These are phyloP conservation scores for Spondyliosoma cantharus DNA, from an alignment of 2,797 vertebrate species.

Conservation along the genomic window DNA sequence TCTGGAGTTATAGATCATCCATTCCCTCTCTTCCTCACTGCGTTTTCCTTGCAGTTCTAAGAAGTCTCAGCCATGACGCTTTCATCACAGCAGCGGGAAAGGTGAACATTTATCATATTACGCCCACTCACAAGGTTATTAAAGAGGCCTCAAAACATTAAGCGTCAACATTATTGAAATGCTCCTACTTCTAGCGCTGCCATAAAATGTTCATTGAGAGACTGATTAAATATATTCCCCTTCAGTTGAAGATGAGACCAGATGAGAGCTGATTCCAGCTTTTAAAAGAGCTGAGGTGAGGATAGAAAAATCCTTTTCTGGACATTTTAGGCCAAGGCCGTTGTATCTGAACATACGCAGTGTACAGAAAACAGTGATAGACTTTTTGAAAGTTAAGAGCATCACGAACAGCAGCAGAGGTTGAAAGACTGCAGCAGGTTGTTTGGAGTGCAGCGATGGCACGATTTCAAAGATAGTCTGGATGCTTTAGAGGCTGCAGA, in stretches of 20 bases:
- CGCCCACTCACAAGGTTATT: neutral
- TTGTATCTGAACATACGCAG: neutral
- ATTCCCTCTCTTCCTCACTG: constrained; percentile 12
- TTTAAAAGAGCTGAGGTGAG: neutral
- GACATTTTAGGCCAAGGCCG: too few species aligned
- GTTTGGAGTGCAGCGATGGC: neutral
- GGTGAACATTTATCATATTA: constrained; percentile 30
- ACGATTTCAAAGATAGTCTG: constrained; percentile 27
- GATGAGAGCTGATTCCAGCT: neutral
- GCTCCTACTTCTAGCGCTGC: neutral
- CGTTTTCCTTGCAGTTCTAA: constrained; percentile 7
- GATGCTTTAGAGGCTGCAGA: constrained; percentile 27
- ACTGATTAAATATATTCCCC: neutral
- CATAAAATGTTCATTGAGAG: neutral
- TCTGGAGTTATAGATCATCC: constrained; percentile 19
- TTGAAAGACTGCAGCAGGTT: constrained; percentile 12
- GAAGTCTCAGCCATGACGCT: neutral
- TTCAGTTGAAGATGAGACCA: constrained; percentile 3
- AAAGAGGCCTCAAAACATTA: constrained; percentile 14
- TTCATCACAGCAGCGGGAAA: constrained; percentile 27
- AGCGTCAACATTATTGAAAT: constrained; percentile 2
- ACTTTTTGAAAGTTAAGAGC: constrained; percentile 7
- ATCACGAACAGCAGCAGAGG: neutral
- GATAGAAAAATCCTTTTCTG: neutral
- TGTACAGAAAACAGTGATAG: neutral